Percentiles rank a stretch among this genome's conserved stretches.
Evolutionary conservation across 2,888 invertebrate species (phyloP).

Genomic region (Lasius platythorax): DNA sequence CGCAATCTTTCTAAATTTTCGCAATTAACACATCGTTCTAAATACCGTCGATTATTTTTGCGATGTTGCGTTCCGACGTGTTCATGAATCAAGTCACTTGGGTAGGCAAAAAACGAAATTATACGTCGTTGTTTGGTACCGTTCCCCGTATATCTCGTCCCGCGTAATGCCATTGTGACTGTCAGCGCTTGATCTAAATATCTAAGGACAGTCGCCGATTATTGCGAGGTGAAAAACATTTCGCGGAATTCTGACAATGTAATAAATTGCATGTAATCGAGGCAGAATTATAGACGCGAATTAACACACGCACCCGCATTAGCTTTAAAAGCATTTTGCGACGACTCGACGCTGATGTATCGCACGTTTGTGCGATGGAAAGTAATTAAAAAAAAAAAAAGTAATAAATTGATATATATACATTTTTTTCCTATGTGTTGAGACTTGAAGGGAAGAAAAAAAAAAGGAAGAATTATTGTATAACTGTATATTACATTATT

Average conservation of each 20-base stretch:
- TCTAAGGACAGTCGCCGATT: slow-evolving; percentile 51
- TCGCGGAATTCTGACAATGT: slow-evolving; percentile 55
- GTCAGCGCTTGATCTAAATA: slow-evolving; percentile 51
- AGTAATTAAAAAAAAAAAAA: slow-evolving; percentile 65
- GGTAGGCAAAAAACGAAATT: slow-evolving; percentile 6
- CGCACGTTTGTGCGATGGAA: slow-evolving; percentile 73
- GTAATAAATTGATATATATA: slow-evolving; percentile 73
- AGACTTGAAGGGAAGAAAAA: slow-evolving; percentile 39
- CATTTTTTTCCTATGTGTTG: slow-evolving; percentile 69
- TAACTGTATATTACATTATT: slow-evolving; percentile 73
- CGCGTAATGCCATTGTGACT: slow-evolving; percentile 52
- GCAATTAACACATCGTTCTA: too few species aligned
- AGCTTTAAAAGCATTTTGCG: slow-evolving; percentile 63
- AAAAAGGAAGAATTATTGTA: slow-evolving; percentile 57
- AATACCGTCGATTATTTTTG: too few species aligned
- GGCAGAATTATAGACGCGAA: slow-evolving; percentile 62
- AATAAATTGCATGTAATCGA: slow-evolving; percentile 68
- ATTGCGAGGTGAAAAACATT: slow-evolving; percentile 57
- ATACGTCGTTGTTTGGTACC: slow-evolving; percentile 15
- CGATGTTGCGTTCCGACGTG: not conserved
- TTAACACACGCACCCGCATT: slow-evolving; percentile 62
- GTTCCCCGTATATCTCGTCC: slow-evolving; percentile 30
- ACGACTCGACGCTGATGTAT: slow-evolving; percentile 67
- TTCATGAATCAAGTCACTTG: slow-evolving; percentile 16
- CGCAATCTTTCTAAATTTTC: too few species aligned